A percentile compares a stretch with the other conserved stretches of the same genome.
Evolutionary conservation across 2,888 invertebrate species (phyloP).

Genomic region (Muschampia plurimacula): DNA sequence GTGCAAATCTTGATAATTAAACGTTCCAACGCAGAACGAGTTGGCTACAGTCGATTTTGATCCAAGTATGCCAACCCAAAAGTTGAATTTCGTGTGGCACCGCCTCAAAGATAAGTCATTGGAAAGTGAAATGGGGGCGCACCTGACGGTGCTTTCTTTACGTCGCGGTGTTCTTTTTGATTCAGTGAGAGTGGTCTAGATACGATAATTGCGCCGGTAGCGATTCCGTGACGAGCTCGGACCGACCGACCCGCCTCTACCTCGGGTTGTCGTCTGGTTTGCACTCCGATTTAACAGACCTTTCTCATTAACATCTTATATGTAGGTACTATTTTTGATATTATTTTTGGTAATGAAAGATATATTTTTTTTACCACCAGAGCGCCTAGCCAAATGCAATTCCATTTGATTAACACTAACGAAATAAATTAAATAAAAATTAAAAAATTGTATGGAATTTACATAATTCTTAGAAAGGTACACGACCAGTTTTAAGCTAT

Average conservation of each 20-base stretch:
- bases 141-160: slow-evolving; percentile 84
- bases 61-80: slow-evolving; percentile 52
- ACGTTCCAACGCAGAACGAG: slow-evolving; percentile 57
- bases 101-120: slow-evolving; percentile 69
- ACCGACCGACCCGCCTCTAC: slow-evolving; percentile 59
- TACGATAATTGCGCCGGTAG: slow-evolving; percentile 82
- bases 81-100: slow-evolving; percentile 58
- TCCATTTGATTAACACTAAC: too few relatives aligned
- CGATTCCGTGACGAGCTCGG: slow-evolving; percentile 69
- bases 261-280: slow-evolving; percentile 45
- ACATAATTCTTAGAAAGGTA: too few relatives aligned
- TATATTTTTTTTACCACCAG: too few relatives aligned
- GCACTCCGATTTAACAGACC: slow-evolving; percentile 31
- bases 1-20: slow-evolving; percentile 80
- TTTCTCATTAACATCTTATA: slow-evolving; percentile 9
- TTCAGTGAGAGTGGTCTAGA: slow-evolving; percentile 85
- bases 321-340: too few relatives aligned
- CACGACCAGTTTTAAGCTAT: too few relatives aligned
- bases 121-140: slow-evolving; percentile 85
- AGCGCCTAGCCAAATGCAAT: too few relatives aligned
- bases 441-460: too few relatives aligned
- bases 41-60: slow-evolving; percentile 44
- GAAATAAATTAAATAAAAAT: too few relatives aligned
- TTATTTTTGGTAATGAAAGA: too few relatives aligned
- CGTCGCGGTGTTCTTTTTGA: slow-evolving; percentile 80